A percentile compares a stretch with the other conserved stretches of the same genome.
phyloP scores from a whole-genome alignment of 2,113 vertebrate genomes.

The Hylia prasina region DNA sequence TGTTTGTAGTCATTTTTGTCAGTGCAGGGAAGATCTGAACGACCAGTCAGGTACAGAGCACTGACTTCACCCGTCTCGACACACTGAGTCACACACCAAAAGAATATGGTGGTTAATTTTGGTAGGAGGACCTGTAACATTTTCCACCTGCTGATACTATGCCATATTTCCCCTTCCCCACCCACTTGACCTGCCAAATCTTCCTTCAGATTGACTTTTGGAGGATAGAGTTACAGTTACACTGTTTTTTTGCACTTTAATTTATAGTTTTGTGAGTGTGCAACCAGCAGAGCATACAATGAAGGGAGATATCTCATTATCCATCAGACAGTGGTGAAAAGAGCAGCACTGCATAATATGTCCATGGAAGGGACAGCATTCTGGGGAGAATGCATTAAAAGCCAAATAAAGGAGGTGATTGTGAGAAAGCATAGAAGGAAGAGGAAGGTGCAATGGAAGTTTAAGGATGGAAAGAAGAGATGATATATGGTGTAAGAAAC shows the following conservation, averaged over 20 bases:
- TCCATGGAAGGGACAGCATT: neutral
- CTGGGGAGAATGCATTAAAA: neutral
- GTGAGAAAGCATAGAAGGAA: neutral
- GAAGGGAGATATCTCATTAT: neutral
- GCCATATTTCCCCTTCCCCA: slow-evolving; percentile 56
- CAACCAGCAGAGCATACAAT: neutral
- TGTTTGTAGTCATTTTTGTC: slow-evolving; percentile 36
- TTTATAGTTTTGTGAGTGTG: neutral
- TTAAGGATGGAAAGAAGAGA: slow-evolving; percentile 6
- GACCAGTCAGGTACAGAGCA: neutral
- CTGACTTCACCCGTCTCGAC: slow-evolving; percentile 8
- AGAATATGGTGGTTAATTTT: slow-evolving; percentile 58
- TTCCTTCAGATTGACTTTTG: slow-evolving; percentile 13
- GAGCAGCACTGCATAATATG: neutral
- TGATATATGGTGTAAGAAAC: neutral
- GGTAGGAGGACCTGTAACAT: slow-evolving; percentile 61
- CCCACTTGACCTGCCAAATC: slow-evolving; percentile 43
- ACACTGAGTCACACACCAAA: slow-evolving; percentile 49
- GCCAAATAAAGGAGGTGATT: neutral
- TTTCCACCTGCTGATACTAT: slow-evolving; percentile 56
- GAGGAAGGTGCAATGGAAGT: neutral
- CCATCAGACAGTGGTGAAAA: neutral
- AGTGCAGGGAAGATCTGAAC: slow-evolving; percentile 24
- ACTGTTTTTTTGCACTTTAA: neutral
- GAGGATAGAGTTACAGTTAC: neutral